Base-by-base conservation (phyloP, 1,140 invertebrate genomes). In the Drosophila ironensis region DNA sequence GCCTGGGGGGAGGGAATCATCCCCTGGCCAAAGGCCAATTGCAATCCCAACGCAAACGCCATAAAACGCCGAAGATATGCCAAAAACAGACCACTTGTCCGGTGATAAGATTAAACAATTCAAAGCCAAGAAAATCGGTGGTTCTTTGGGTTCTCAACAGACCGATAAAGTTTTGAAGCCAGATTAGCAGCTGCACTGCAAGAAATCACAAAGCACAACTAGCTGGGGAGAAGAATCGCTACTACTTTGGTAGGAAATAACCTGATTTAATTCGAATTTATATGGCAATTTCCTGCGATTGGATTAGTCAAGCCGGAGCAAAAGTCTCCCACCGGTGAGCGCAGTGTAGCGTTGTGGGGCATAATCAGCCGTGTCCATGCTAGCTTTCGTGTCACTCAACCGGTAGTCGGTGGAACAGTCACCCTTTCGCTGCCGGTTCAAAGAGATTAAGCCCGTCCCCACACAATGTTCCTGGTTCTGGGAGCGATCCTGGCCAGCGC, bases 401-500 rank as follows among this genome's bases (percentile, higher is more conserved):
- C 16, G 16, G 11, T 7, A 14, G 12, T 20, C 12, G 33, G 9
- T 8, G 25, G 16, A 42, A 46, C 19, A 37, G 64, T 38, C 14
- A 5, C 61, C 33, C 3, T 22, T 28, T 11, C 6, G 5, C 11
- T 33, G 7, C 5, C 24, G 24, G 8, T 12, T 16, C 14, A 12
- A 19, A 5, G 11, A 33, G 33, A 24, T 20, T 20, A 22, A 16
- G 5, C 2, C n/a, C n/a, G 4, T 11, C 9, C 1, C 28, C 2
- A 28, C 2, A 28, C 24, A 4, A 86, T 86, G 81, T 78, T 84
- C 9, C 44, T 80, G 12, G 14, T 54, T 6, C 7, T 86, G 17
- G 72, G 82, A 6, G 42, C 77, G 4, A 2, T 86, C 9, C 16
- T 81, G 50, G 81, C 46, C 42, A 81, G 74, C 46, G 67, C 56